Evolutionary conservation across 2,113 vertebrate genomes (phyloP).

Genomic region (Danionella cerebrum): DNA sequence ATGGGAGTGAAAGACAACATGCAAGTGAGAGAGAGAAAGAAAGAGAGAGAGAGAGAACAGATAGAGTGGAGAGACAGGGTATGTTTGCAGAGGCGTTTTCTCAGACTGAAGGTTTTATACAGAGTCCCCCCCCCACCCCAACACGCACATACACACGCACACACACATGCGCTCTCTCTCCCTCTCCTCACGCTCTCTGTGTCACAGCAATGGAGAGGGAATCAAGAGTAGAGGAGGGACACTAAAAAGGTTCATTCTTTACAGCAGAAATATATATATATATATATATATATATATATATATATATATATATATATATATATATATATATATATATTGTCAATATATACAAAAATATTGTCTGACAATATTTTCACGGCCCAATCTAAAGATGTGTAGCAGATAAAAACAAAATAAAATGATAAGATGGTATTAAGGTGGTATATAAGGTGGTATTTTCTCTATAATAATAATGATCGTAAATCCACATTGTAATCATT

Average conservation of each 20-base stretch:
- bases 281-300: no score
- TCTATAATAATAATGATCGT: no score
- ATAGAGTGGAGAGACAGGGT: slow-evolving; percentile 51
- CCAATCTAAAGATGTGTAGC: no score
- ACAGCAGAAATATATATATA: background rate
- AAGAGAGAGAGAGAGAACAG: slow-evolving; percentile 40
- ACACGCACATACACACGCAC: background rate
- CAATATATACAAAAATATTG: no score
- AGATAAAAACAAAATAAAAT: no score
- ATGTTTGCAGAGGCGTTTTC: slow-evolving; percentile 67
- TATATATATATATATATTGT: no score
- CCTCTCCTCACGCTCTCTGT: slow-evolving; percentile 36
- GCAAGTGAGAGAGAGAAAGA: background rate
- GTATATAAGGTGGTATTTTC: no score
- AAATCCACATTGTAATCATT: no score
- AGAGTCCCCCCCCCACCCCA: slow-evolving; percentile 30
- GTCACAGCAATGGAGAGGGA: slow-evolving; percentile 24
- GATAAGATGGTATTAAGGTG: no score
- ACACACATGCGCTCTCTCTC: background rate
- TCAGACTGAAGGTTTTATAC: slow-evolving; percentile 71
- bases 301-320: no score
- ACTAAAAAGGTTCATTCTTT: background rate
- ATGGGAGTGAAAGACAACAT: slow-evolving; percentile 17
- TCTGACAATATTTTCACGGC: no score
- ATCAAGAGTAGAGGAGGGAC: background rate